phyloP scores from a whole-genome alignment of 1,140 invertebrate species.

The Tetranychus urticae region DNA sequence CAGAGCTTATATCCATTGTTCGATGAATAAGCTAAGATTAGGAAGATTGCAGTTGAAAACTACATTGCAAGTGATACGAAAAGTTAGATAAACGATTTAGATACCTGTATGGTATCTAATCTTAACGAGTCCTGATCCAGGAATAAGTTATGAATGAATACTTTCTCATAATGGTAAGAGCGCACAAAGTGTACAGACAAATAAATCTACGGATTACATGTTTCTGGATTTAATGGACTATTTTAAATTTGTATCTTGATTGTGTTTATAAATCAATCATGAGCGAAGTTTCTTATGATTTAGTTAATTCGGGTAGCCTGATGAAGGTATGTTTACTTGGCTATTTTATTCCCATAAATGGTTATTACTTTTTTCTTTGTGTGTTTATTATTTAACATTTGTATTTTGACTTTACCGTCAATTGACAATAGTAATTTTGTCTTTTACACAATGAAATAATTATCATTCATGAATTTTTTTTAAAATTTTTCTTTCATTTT shows the following conservation, averaged over 20 bases:
- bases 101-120: too few species aligned
- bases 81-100: too few species aligned
- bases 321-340: conserved; percentile 34
- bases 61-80: too few species aligned
- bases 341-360: not conserved
- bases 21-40: too few species aligned
- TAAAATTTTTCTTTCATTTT: conserved; percentile 1
- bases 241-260: not conserved
- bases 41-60: too few species aligned
- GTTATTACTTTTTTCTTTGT: not conserved
- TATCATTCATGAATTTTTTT: not conserved
- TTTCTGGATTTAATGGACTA: too few species aligned
- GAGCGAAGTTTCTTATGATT: conserved; percentile 24
- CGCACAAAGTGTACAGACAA: too few species aligned
- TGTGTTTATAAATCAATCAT: not conserved
- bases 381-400: not conserved
- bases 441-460: not conserved
- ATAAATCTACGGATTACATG: too few species aligned
- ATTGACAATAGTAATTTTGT: not conserved
- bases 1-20: too few species aligned
- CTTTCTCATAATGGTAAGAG: too few species aligned
- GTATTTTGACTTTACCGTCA: not conserved
- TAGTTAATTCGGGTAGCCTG: conserved; percentile 34
- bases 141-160: too few species aligned
- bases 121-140: too few species aligned